Evolutionary conservation across 2,113 vertebrate species (phyloP), one percentile per base, ranked within the genome.

Genomic region (Oostethus manadensis): DNA sequence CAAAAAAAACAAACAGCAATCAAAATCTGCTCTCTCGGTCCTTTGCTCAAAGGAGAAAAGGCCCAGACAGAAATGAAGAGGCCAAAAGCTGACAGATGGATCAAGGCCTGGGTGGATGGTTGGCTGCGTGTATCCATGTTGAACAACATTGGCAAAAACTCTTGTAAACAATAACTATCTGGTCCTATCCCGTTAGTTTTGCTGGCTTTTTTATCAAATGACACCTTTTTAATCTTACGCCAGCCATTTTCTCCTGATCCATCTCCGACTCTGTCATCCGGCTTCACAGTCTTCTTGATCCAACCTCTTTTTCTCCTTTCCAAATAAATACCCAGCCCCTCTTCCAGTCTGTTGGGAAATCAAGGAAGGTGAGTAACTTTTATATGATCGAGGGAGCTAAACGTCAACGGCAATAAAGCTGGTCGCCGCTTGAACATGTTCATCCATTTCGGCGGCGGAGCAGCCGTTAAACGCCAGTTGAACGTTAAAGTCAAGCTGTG

Each of bases 291-390:
- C 23, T 6, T 33, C 14, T 26, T 51, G 51, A 51, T 16, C 22
- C 61, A 38, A 60, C 46, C 17, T 46, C 17, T 59, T 43, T 56
- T 35, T 20, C 23, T 23, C 35, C 43, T 35, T 13, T 22, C 17
- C 38, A 6, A 10, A 5, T 16, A n/a, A 44, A 26, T 21, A 44
- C 3, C 55, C 23, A 0, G 22, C 42, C n/a, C 35, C 23, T n/a
- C 3, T 47, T 59, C 8, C 57, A 26, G 17, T 68, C 74, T 29
- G 0, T 9, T 44, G 76, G 76, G 74, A 82, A 82, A 81, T 81
- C 70, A 80, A 79, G 77, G 73, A 68, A 58, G 42, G 61, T 49
- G 74, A 79, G 70, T 70, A 79, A 76, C 59, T 78, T 79, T 71
- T n/a, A 64, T 59, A 73, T 77, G 61, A 58, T 78, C 62, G 71